Conservation (phyloP, 1,140 invertebrate genomes). For the Drosophila bocqueti region DNA sequence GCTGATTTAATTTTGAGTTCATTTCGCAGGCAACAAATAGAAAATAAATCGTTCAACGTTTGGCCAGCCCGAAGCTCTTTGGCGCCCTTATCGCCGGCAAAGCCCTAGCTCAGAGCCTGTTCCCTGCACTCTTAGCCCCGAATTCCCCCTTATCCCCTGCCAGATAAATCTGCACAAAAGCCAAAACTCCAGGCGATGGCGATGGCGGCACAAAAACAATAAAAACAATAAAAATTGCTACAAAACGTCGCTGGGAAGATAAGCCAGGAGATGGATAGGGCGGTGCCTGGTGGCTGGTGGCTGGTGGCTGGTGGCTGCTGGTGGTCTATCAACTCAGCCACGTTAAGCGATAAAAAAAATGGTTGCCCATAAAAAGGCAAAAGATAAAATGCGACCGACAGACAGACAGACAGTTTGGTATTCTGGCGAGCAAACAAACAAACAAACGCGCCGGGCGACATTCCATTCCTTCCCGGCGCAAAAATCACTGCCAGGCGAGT, state of each 20-base stretch:
- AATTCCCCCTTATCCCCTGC: slow-evolving; percentile 6
- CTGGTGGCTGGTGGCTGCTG: slow-evolving; percentile 6
- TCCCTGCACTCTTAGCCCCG: slow-evolving; percentile 16
- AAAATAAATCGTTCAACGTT: slow-evolving; percentile 66
- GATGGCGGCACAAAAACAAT: slow-evolving; percentile 69
- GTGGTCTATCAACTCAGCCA: slow-evolving; percentile 49
- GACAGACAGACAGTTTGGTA: slow-evolving; percentile 17
- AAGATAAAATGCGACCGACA: slow-evolving; percentile 75
- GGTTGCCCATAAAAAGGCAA: slow-evolving; percentile 73
- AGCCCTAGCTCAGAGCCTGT: slow-evolving; percentile 39
- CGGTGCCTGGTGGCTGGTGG: slow-evolving; percentile 7
- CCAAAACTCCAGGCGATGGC: slow-evolving; percentile 46
- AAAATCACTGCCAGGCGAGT: slow-evolving; percentile 33
- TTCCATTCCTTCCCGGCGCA: slow-evolving; percentile 26
- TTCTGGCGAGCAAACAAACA: slow-evolving; percentile 27
- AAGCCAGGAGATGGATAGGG: slow-evolving; percentile 54
- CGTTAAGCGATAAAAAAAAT: slow-evolving; percentile 75
- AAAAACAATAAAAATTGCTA: slow-evolving; percentile 83
- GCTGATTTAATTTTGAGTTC: slow-evolving; percentile 77
- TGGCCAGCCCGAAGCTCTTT: slow-evolving; percentile 39
- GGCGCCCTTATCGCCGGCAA: slow-evolving; percentile 33
- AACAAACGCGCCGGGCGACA: slow-evolving; percentile 27
- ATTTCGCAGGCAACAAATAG: slow-evolving; percentile 67
- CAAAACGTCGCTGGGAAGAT: slow-evolving; percentile 71
- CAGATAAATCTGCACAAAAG: slow-evolving; percentile 61